These are phyloP conservation scores for Linurgus olivaceus DNA, from an alignment of 2,797 vertebrate genomes.

Conservation along the genomic window DNA sequence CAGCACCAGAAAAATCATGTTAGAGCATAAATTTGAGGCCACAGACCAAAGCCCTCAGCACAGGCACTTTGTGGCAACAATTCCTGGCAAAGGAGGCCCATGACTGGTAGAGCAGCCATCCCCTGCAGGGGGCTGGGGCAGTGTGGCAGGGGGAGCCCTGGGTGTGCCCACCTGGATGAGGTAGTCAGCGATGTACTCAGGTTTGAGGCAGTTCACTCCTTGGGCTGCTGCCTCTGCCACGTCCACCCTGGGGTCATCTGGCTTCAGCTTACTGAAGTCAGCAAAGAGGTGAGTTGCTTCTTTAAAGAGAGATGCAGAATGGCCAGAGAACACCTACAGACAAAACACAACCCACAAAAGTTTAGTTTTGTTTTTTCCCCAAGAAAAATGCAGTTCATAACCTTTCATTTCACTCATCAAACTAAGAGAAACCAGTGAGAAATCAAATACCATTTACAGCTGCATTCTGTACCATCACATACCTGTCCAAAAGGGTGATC, in stretches of 20 bases:
- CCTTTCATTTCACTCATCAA: background rate
- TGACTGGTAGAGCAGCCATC: rapidly evolving
- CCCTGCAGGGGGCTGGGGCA: background rate
- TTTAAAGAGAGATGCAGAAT: slow-evolving; percentile 81
- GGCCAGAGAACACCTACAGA: slow-evolving; percentile 85
- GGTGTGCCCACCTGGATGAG: slow-evolving; percentile 86
- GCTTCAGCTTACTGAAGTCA: slow-evolving; percentile 89
- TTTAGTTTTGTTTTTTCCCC: background rate
- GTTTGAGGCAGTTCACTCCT: slow-evolving; percentile 88
- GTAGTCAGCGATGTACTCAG: slow-evolving; percentile 96
- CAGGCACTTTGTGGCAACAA: background rate
- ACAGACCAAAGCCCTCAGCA: background rate
- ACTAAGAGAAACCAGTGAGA: background rate
- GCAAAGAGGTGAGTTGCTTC: slow-evolving; percentile 92
- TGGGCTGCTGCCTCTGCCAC: slow-evolving; percentile 82
- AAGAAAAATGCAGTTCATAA: background rate
- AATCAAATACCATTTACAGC: background rate
- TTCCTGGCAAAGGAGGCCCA: rapidly evolving
- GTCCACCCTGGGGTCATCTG: slow-evolving; percentile 81
- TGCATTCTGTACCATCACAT: background rate
- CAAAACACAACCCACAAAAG: background rate
- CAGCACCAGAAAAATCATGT: background rate
- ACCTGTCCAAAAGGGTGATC: background rate
- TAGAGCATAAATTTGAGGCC: background rate
- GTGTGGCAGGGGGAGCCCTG: background rate